phyloP scores from a whole-genome alignment of 2,797 vertebrate species.

The Leptodactylus fallax region DNA sequence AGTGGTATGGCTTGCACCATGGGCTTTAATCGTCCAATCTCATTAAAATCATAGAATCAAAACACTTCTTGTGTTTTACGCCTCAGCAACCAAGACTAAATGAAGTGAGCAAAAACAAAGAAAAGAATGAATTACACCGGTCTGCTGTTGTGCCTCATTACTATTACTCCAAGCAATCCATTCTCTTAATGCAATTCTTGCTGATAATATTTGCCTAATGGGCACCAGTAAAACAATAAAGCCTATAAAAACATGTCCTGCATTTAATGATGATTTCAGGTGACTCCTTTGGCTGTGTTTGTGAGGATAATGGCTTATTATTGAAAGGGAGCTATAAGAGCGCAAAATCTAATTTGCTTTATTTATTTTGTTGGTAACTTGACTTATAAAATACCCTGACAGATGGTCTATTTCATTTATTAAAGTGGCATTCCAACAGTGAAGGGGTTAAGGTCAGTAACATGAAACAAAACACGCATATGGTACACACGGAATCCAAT shows the following conservation, averaged over 20 bases:
- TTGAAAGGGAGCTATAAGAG: constrained; percentile 30
- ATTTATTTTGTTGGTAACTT: constrained; percentile 27
- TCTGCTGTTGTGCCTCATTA: constrained; percentile 44
- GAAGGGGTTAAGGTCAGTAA: constrained; percentile 52
- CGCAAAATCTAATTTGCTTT: constrained; percentile 36
- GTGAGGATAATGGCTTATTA: constrained; percentile 37
- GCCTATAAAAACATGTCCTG: constrained; percentile 47
- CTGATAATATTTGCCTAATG: constrained; percentile 55
- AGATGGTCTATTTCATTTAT: constrained; percentile 43
- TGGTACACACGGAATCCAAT: constrained; percentile 36
- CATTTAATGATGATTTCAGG: constrained; percentile 42
- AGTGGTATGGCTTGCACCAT: constrained; percentile 42
- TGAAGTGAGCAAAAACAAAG: constrained; percentile 60
- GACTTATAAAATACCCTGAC: constrained; percentile 40
- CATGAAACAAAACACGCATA: constrained; percentile 31
- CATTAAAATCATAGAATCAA: constrained; percentile 52
- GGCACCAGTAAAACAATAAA: constrained; percentile 18
- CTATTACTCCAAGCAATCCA: constrained; percentile 47
- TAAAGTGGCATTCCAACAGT: constrained; percentile 13
- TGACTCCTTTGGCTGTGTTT: constrained; percentile 42
- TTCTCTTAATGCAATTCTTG: constrained; percentile 44
- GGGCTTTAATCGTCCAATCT: constrained; percentile 49
- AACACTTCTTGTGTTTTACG: constrained; percentile 25
- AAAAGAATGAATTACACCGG: constrained; percentile 42
- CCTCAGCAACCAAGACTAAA: constrained; percentile 54